Base-by-base conservation (phyloP, 2,888 invertebrate genomes). In the Alloplasta piceator region DNA sequence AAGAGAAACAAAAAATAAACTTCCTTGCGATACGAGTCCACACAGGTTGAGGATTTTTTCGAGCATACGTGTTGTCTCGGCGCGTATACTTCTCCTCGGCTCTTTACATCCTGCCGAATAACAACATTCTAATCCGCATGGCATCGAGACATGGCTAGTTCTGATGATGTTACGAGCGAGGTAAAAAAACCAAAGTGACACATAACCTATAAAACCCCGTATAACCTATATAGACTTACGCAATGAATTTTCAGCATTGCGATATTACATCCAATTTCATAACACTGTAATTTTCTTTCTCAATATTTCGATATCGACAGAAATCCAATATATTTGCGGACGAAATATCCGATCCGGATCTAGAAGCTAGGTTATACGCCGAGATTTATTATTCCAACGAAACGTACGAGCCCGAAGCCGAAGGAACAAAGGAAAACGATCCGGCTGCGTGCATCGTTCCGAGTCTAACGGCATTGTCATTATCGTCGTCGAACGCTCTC, bases 341-440 rank as follows among this genome's bases (percentile, higher is more conserved):
- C 16, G 67, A 6, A 9, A 63, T 12, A 2, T 63, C 38, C 43
- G 84, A 84, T 58, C 75, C 82, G 4, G 88, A 90, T 50, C 9
- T 91, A 52, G 90, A 91, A 67, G 84, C 88, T 4, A 82, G 86
- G 46, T 82, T 91, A 0, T 91, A 91, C 48, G 89, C 88, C 0
- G 83, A 89, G 70, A 88, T 91, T 78, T 87, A 91, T 82, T 89
- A 89, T 48, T 81, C 86, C 0, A 86, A 85, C 68, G 85, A 83
- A 9, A 84, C 85, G 12, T 83, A 80, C 63, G 77, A 82, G 5
- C 81, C 85, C 10, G 52, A 58, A 26, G 16, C 4, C 46, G 36
- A 43, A 41, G 52, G 39, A 4, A 14, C 68, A 12, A 12, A 6
- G 16, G 43, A 26, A 5, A 64, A 58, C 6, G 60, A 67, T 52